phyloP scores from a whole-genome alignment of 1,140 invertebrate species.

The Drosophila setifemur region DNA sequence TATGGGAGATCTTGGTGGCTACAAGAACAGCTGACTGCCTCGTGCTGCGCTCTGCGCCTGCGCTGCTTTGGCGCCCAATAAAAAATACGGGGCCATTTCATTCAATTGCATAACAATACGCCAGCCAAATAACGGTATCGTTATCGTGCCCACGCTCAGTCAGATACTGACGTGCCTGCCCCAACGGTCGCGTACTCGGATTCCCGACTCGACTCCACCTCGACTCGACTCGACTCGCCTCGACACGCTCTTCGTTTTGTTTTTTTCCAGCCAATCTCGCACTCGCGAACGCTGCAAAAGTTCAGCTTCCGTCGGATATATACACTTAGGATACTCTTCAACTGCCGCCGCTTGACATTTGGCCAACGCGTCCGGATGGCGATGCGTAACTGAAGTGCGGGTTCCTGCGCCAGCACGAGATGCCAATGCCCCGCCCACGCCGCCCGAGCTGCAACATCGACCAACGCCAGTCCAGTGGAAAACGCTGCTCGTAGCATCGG shows the following conservation, averaged over 20 bases:
- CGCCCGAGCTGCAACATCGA: constrained; percentile 8
- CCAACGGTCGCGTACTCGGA: constrained; percentile 48
- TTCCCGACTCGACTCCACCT: constrained; percentile 2
- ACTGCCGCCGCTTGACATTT: constrained; percentile 4
- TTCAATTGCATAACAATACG: constrained; percentile 75
- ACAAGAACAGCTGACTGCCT: constrained; percentile 49
- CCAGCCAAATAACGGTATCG: constrained; percentile 64
- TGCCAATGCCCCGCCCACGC: constrained; percentile 43
- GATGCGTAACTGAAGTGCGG: constrained; percentile 17
- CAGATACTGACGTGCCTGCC: constrained; percentile 69
- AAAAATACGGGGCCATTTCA: constrained; percentile 57
- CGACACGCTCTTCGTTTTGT: constrained; percentile 12
- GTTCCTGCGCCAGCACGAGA: constrained; percentile 7
- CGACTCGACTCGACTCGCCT: neutral
- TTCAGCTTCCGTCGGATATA: constrained; percentile 3
- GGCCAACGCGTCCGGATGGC: constrained; percentile 8
- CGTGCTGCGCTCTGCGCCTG: constrained; percentile 28
- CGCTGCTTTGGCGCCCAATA: constrained; percentile 54
- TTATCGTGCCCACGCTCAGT: constrained; percentile 68
- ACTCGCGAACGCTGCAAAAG: constrained; percentile 10
- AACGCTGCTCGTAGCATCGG: constrained; percentile 27
- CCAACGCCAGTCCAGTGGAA: constrained; percentile 1
- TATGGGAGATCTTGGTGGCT: too few relatives aligned
- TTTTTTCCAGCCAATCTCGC: too few relatives aligned
- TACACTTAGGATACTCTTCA: neutral